These are phyloP conservation scores for Acanthopagrus latus DNA, from an alignment of 2,797 vertebrate genomes.

Conservation along the genomic window DNA sequence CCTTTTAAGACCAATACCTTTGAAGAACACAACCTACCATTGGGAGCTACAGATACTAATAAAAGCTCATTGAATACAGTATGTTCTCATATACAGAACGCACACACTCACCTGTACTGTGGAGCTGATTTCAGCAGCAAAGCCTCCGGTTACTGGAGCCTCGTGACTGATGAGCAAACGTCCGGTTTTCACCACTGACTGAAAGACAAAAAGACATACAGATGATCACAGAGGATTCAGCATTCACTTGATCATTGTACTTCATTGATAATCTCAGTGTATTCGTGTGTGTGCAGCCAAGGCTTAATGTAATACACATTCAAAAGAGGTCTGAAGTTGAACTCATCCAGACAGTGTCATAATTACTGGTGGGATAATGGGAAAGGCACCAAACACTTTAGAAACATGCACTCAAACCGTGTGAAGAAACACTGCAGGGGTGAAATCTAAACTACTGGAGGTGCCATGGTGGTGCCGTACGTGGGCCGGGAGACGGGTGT, in stretches of 20 bases:
- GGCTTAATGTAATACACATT: background rate
- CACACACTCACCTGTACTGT: slow-evolving; percentile 92
- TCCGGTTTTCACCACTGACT: slow-evolving; percentile 97
- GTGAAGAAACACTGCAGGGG: slow-evolving; percentile 17
- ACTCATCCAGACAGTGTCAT: background rate
- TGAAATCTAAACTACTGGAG: slow-evolving; percentile 29
- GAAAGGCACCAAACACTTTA: background rate
- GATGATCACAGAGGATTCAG: slow-evolving; percentile 3
- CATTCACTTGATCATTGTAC: background rate
- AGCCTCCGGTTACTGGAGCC: slow-evolving; percentile 96
- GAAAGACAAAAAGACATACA: slow-evolving; percentile 58
- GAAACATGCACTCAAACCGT: background rate
- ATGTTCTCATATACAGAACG: background rate
- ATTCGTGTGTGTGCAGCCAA: background rate
- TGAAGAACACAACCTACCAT: slow-evolving; percentile 34
- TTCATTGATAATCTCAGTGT: background rate
- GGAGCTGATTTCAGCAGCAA: slow-evolving; percentile 96
- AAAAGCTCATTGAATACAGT: slow-evolving; percentile 39
- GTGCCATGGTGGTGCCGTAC: slow-evolving; percentile 37
- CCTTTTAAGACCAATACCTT: slow-evolving; percentile 37
- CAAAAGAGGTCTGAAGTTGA: slow-evolving; percentile 1
- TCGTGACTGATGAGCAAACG: slow-evolving; percentile 96
- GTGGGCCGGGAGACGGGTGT: slow-evolving; percentile 34
- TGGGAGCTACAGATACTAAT: slow-evolving; percentile 34
- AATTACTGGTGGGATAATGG: background rate